Evolutionary conservation across 2,797 vertebrate genomes (phyloP).

Genomic region (Poeciliopsis presidionis): DNA sequence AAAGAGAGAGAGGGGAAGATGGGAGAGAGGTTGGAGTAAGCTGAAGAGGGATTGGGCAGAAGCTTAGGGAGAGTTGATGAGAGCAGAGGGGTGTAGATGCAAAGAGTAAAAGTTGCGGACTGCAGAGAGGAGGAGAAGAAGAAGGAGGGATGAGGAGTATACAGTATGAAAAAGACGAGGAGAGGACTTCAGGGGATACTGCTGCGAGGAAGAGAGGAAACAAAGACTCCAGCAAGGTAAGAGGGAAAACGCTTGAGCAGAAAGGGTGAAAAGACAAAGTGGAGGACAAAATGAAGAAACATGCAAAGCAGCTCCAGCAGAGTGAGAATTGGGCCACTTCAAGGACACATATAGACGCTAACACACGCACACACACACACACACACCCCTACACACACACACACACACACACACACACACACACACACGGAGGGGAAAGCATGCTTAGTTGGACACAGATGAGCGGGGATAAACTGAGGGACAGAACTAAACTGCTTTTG

Average conservation of each 20-base stretch:
- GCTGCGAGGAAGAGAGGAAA: constrained; percentile 50
- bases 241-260: constrained; percentile 12
- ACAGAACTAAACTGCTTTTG: constrained; percentile 31
- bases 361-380: constrained; percentile 20
- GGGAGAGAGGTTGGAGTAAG: constrained; percentile 47
- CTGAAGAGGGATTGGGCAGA: constrained; percentile 55
- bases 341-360: constrained; percentile 55
- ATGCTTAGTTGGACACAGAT: constrained; percentile 33
- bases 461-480: constrained; percentile 29
- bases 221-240: constrained; percentile 69
- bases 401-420: constrained; percentile 17
- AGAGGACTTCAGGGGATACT: constrained; percentile 52
- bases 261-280: constrained; percentile 38
- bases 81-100: constrained; percentile 50
- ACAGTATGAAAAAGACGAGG: constrained; percentile 59
- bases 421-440: constrained; percentile 20
- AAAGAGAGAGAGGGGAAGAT: constrained; percentile 39
- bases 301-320: constrained; percentile 26
- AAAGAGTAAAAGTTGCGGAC: constrained; percentile 56
- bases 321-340: constrained; percentile 66
- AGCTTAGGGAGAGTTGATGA: constrained; percentile 55
- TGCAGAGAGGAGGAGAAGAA: constrained; percentile 57
- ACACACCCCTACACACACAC: constrained; percentile 16
- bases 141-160: constrained; percentile 68
- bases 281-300: constrained; percentile 56